Evolutionary conservation across 2,888 invertebrate species (phyloP).

Genomic region (Gisinianus flammeolus): DNA sequence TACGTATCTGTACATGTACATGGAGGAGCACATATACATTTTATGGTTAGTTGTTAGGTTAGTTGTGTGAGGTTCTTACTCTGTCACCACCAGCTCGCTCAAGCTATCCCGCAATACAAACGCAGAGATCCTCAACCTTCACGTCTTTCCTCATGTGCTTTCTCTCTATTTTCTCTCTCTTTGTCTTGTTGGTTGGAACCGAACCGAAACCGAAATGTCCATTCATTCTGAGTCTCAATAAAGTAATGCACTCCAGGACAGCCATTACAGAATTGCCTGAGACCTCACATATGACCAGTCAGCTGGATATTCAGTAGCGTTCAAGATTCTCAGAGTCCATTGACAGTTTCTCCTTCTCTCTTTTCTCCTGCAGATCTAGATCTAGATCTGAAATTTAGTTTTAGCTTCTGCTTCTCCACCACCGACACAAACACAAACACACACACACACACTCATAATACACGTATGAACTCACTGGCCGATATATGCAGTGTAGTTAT

Average conservation of each 20-base stretch:
- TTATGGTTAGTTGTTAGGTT: too few species aligned
- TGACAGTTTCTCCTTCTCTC: background rate
- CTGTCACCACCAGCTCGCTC: too few species aligned
- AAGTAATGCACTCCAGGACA: constrained; percentile 22
- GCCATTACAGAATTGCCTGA: constrained; percentile 1
- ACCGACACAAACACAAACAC: too few species aligned
- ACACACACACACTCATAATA: too few species aligned
- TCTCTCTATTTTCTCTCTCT: too few species aligned
- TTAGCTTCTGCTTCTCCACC: background rate
- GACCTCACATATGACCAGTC: background rate
- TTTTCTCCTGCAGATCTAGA: background rate
- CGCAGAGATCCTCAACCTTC: background rate
- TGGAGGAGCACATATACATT: too few species aligned
- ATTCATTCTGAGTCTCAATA: background rate
- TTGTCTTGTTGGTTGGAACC: background rate
- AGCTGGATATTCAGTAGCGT: constrained; percentile 16
- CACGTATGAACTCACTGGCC: too few species aligned
- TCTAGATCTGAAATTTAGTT: background rate
- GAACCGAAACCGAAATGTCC: background rate
- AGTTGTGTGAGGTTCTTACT: too few species aligned
- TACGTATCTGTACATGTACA: too few species aligned
- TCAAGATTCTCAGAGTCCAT: background rate
- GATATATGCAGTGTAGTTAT: background rate
- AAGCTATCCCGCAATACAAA: too few species aligned
- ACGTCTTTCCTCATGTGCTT: background rate